Conservation (phyloP, 2,797 vertebrate genomes). For the Salmo trutta region DNA sequence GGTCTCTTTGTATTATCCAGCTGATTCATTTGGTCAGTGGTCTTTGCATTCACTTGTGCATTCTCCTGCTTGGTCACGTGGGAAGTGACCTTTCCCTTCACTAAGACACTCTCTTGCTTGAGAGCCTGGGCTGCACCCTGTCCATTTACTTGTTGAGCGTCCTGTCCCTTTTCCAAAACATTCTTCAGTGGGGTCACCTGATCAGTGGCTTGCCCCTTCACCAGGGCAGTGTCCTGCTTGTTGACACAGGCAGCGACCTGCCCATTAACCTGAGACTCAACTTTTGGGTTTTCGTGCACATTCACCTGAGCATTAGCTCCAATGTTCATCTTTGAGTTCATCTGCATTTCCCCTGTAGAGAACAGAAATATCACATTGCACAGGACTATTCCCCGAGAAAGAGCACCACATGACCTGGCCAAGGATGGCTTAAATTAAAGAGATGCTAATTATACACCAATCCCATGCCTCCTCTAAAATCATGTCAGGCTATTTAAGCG, state of each 20-base stretch:
- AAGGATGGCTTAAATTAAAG: constrained; percentile 59
- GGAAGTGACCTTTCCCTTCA: constrained; percentile 29
- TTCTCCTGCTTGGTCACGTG: constrained; percentile 49
- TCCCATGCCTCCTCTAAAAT: constrained; percentile 38
- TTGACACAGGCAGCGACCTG: constrained; percentile 33
- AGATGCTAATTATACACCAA: constrained; percentile 56
- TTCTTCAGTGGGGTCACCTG: constrained; percentile 27
- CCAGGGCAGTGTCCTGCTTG: constrained; percentile 25
- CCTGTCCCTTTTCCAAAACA: constrained; percentile 39
- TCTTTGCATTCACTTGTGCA: constrained; percentile 31
- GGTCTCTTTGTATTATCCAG: constrained; percentile 37
- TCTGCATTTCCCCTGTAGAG: constrained; percentile 64
- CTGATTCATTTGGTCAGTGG: constrained; percentile 45
- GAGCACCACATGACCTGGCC: constrained; percentile 24
- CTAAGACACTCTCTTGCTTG: constrained; percentile 33
- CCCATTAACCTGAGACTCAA: constrained; percentile 59
- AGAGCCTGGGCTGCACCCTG: constrained; percentile 24
- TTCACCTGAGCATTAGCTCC: constrained; percentile 55
- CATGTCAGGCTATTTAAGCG: not conserved
- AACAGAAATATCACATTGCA: constrained; percentile 46
- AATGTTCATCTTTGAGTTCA: constrained; percentile 49
- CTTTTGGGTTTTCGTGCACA: constrained; percentile 46
- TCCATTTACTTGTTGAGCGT: constrained; percentile 26
- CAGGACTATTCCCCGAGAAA: constrained; percentile 22
- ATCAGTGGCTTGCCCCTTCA: constrained; percentile 46